Evolutionary conservation across 2,888 invertebrate genomes (phyloP), one percentile per base, ranked within the genome.

Genomic region (Perdita meconis): DNA sequence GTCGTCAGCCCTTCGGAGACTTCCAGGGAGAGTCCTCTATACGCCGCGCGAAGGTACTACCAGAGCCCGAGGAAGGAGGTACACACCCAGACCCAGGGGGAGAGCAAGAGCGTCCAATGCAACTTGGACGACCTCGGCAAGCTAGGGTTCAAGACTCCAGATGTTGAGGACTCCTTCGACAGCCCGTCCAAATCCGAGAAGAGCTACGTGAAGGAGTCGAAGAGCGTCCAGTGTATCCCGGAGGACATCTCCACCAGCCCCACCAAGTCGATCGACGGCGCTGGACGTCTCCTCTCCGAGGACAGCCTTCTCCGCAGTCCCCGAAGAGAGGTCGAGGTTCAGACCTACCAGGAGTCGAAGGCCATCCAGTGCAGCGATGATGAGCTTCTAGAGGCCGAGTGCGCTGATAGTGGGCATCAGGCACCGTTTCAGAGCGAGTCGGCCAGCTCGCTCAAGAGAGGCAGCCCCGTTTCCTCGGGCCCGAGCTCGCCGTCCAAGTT

Each of bases 341-440:
- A 90, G 69, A 90, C 90, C 12, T 90, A 87, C 26, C 90, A 88
- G 68, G 90, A 90, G 70, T 89, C 87, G 34, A 90, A 90, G 75
- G 89, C 84, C 22, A 81, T 89, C 10, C 90, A 90, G 81, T 90
- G 89, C 72, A 78, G 67, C 53, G 82, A 80, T 60, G 88, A 88
- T 34, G 88, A 88, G 61, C 65, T 88, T 56, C 59, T 63, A 80
- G 87, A 80, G 53, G 67, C 24, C 74, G 83, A 63, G 68, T 51
- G 42, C 44, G 12, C 47, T 12, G 44, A 38, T 1, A 38, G 38
- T n/a, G 68, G 26, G 13, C 60, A 44, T 12, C 51, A 42, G 16
- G 40, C 36, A 5, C 53, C 59, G 16, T 59, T 30, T 2, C 66
- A 65, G 1, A 81, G 70, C 79, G 83, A 73, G 73, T 83, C 73